phyloP scores from a whole-genome alignment of 2,113 vertebrate species.

The Tauraco erythrolophus region DNA sequence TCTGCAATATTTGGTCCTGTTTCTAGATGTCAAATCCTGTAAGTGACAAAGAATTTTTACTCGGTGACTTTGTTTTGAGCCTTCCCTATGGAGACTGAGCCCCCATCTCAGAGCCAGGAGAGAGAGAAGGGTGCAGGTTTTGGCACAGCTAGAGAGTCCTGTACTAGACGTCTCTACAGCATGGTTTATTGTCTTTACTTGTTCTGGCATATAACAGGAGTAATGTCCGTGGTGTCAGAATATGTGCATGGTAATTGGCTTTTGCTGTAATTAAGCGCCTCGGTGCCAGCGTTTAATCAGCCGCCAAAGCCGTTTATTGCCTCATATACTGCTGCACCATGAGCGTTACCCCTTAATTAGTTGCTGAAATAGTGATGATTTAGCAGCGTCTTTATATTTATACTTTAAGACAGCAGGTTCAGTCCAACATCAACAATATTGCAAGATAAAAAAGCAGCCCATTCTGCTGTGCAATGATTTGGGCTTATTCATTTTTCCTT shows the following conservation, averaged over 20 bases:
- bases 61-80: background rate
- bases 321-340: constrained; percentile 63
- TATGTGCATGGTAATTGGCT: constrained; percentile 39
- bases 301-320: constrained; percentile 74
- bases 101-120: background rate
- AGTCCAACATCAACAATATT: constrained; percentile 59
- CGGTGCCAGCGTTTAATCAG: constrained; percentile 67
- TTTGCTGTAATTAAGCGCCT: constrained; percentile 70
- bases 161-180: background rate
- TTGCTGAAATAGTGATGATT: constrained; percentile 76
- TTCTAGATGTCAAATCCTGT: background rate
- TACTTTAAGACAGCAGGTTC: constrained; percentile 71
- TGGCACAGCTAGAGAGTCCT: background rate
- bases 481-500: background rate
- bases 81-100: background rate
- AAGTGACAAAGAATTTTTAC: background rate
- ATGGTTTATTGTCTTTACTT: background rate
- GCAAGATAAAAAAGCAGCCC: constrained; percentile 61
- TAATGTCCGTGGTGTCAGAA: background rate
- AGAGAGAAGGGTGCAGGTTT: background rate
- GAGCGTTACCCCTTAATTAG: constrained; percentile 76
- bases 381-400: constrained; percentile 69
- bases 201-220: background rate
- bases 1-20: background rate
- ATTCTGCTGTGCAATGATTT: constrained; percentile 17